These are phyloP conservation scores for Aricia artaxerxes DNA, from an alignment of 2,888 invertebrate genomes.

Conservation along the genomic window DNA sequence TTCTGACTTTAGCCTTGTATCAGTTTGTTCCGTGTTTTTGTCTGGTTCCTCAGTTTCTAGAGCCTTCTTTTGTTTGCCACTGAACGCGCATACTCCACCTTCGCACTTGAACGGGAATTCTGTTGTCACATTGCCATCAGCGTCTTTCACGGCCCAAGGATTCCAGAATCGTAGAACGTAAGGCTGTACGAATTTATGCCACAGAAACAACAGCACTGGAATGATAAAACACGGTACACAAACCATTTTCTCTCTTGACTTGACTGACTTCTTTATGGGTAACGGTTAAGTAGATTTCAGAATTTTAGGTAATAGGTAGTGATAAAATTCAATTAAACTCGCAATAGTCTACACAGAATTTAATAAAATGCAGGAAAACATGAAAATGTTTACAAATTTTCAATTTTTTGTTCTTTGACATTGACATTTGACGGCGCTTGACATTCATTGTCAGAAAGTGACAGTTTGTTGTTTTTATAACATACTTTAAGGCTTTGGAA, in stretches of 20 bases:
- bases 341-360: not conserved
- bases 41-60: slow-evolving; percentile 44
- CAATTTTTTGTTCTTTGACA: not conserved
- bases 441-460: no score
- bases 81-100: slow-evolving; percentile 77
- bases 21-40: slow-evolving; percentile 38
- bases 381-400: not conserved
- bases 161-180: slow-evolving; percentile 90
- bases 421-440: not conserved
- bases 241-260: slow-evolving; percentile 81
- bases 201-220: slow-evolving; percentile 89
- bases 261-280: not conserved
- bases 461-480: no score
- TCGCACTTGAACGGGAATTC: slow-evolving; percentile 82
- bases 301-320: not conserved
- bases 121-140: slow-evolving; percentile 78
- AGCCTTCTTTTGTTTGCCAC: slow-evolving; percentile 50
- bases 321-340: not conserved
- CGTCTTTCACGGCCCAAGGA: slow-evolving; percentile 86
- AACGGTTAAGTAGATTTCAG: not conserved
- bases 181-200: slow-evolving; percentile 92
- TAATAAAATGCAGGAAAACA: not conserved
- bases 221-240: slow-evolving; percentile 93
- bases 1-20: slow-evolving; percentile 51
- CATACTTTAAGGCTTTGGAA: no score